Conservation (phyloP, 1,140 invertebrate species). For the Bicyclus anynana region DNA sequence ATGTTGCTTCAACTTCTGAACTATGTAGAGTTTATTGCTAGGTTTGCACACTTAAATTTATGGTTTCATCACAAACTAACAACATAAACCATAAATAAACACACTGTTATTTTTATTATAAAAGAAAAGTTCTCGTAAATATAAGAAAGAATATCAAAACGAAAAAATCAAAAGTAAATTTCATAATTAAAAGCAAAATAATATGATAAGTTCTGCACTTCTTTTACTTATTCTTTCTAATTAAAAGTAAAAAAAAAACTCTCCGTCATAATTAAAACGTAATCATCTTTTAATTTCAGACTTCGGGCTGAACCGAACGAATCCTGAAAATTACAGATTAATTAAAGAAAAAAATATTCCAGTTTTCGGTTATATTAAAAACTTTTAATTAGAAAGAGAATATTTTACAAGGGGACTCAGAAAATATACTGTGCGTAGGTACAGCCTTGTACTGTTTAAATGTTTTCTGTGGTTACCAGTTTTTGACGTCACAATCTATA, state of each 20-base stretch:
- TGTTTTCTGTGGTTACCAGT: too few species aligned
- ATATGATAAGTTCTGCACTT: not conserved
- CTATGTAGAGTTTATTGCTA: too few species aligned
- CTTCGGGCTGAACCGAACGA: not conserved
- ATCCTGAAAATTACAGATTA: not conserved
- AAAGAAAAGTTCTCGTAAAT: not conserved
- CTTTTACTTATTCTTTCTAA: not conserved
- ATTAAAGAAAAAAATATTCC: not conserved
- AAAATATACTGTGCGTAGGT: too few species aligned
- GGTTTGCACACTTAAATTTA: too few species aligned
- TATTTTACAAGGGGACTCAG: too few species aligned
- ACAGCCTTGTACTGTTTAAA: too few species aligned
- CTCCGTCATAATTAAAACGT: conserved; percentile 4
- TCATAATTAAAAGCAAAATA: not conserved
- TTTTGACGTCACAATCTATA: too few species aligned
- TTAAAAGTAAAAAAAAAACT: not conserved
- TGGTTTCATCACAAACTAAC: too few species aligned
- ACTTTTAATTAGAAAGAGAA: not conserved
- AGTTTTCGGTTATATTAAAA: not conserved
- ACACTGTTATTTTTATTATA: too few species aligned
- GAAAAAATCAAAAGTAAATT: not conserved
- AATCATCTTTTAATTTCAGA: conserved; percentile 8
- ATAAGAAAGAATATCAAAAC: not conserved
- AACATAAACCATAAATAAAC: too few species aligned
- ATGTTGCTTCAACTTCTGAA: too few species aligned